Percentiles rank a stretch among this genome's conserved stretches.
phyloP scores from a whole-genome alignment of 2,797 vertebrate genomes.

The Rallus crepitans region DNA sequence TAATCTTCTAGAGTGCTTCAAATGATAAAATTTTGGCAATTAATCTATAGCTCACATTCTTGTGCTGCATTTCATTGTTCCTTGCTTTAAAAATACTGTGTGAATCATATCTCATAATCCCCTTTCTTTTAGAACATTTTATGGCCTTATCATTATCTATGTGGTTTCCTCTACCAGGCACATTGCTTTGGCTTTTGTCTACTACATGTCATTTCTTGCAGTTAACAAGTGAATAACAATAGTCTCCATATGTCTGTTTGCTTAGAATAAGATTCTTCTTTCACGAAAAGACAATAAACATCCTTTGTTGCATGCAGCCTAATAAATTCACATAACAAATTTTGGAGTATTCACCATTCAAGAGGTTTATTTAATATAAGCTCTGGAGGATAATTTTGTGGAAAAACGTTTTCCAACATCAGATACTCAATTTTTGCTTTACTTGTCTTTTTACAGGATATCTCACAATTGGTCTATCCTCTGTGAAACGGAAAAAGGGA shows the following conservation, averaged over 20 bases:
- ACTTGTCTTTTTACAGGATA: conserved; percentile 83
- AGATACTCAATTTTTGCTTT: neutral
- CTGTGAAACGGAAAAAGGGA: conserved; percentile 94
- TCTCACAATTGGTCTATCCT: conserved; percentile 94
- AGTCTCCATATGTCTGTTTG: neutral
- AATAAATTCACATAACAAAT: neutral
- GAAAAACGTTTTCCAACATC: neutral
- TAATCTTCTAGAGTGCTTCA: neutral
- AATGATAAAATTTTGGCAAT: neutral
- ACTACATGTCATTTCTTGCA: neutral
- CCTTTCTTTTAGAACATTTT: neutral
- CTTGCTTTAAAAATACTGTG: neutral
- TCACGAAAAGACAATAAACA: neutral
- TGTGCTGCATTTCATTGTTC: neutral
- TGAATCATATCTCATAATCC: neutral
- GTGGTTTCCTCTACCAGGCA: neutral
- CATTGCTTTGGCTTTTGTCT: neutral
- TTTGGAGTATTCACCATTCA: neutral
- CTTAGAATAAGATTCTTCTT: neutral
- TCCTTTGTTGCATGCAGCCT: neutral
- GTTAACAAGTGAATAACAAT: neutral
- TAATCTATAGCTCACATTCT: neutral
- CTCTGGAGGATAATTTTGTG: neutral
- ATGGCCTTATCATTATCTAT: neutral
- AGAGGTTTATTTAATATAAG: neutral